Base-by-base conservation (phyloP, 2,113 vertebrate genomes). In the Propithecus coquereli region DNA sequence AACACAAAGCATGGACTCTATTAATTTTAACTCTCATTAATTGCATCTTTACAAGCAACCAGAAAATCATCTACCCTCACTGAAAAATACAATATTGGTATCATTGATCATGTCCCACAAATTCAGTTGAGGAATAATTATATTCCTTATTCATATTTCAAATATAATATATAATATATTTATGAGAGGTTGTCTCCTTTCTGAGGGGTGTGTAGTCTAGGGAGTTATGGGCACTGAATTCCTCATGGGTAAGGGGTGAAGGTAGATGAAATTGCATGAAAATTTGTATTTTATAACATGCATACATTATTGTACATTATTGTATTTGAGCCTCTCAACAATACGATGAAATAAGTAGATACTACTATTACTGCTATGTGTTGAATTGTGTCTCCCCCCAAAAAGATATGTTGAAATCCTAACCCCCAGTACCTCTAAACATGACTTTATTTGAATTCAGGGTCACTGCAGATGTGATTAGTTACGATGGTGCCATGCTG, bases 21-120 rank as follows among this genome's bases (percentile, higher is more conserved):
- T 73, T 94, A 66, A 45, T 91, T 89, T 87, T 71, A 87, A 50
- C 27, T 91, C 32, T 73, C 66, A 61, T 79, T 87, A 88, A 57
- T 65, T 95, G 10, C 2, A 66, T 47, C 54, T 32, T 83, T 91
- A 66, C 13, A 59, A 84, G 63, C 27, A 73, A 79, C 34, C 18
- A 86, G 45, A 40, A 88, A 76, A 82, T n/a, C 27, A 52, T 25
- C 76, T 11, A 59, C 45, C 20, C 25, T 89, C 54, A 57, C 34
- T 86, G 71, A 45, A 90, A 91, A 87, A 63, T 18, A 63, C 30
- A 45, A 20, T 47, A 50, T 80, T 71, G 45, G 6, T 63, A 70
- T 63, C 27, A 65, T 17, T 84, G 74, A 68, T 87, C 52, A 17
- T 90, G 14, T 37, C 27, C 25, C n/a, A 52, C 73, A 80, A 23